These are phyloP conservation scores for Meloe dianella DNA, from an alignment of 2,888 invertebrate genomes.

Conservation along the genomic window DNA sequence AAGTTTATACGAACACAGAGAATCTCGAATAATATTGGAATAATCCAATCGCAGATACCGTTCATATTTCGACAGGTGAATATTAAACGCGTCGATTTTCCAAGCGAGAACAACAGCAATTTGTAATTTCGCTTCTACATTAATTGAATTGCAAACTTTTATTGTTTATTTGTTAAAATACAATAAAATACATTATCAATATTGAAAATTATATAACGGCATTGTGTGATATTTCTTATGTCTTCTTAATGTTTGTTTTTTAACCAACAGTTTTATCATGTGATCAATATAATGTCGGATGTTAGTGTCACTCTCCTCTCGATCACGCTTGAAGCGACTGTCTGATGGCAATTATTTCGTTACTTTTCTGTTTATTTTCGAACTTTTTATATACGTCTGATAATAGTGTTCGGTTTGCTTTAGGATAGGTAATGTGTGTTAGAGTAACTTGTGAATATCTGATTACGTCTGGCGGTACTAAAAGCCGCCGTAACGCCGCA, in stretches of 20 bases:
- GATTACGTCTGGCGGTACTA: constrained; percentile 10
- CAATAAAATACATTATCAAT: neutral
- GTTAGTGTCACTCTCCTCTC: neutral
- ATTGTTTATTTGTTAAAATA: neutral
- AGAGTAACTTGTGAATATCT: constrained; percentile 12
- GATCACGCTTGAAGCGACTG: neutral
- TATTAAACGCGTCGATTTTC: neutral
- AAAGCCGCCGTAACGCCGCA: constrained; percentile 15
- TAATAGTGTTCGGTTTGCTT: neutral
- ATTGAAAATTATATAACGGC: neutral
- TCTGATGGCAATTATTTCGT: constrained; percentile 6
- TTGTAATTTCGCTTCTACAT: neutral
- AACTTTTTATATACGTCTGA: neutral
- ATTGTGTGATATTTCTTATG: neutral
- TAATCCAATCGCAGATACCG: neutral
- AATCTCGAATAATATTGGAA: neutral
- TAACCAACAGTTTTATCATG: neutral
- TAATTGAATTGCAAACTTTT: neutral
- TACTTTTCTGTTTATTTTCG: neutral
- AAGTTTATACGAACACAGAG: neutral
- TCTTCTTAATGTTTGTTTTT: neutral
- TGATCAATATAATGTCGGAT: neutral
- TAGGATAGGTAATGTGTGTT: neutral
- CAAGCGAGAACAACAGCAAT: neutral
- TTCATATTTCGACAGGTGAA: constrained; percentile 8